Conservation (phyloP, 2,797 vertebrate genomes). For the Hafferia zeledoni region DNA sequence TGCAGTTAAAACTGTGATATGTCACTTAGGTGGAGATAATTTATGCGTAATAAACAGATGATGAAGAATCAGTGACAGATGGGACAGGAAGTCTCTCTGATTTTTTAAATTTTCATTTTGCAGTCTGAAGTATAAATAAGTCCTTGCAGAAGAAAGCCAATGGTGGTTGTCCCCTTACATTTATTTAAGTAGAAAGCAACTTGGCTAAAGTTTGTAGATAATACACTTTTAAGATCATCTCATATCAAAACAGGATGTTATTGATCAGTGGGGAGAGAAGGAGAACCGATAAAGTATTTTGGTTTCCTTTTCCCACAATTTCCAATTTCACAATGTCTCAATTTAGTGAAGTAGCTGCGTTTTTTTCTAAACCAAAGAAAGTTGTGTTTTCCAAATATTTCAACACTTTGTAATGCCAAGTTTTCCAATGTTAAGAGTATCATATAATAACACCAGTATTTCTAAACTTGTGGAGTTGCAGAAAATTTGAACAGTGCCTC, state of each 20-base stretch:
- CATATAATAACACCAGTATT: background rate
- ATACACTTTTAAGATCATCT: background rate
- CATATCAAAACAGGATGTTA: background rate
- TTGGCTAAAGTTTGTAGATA: background rate
- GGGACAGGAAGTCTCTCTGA: background rate
- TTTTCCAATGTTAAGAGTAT: background rate
- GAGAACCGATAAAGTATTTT: background rate
- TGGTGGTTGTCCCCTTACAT: background rate
- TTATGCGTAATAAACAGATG: background rate
- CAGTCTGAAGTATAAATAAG: background rate
- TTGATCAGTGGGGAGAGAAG: background rate
- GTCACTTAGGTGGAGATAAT: background rate
- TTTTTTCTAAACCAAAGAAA: background rate
- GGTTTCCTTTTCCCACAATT: background rate
- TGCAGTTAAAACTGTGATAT: background rate
- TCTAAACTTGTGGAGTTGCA: background rate
- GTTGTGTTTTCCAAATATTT: background rate
- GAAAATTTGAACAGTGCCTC: background rate
- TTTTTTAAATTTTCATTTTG: background rate
- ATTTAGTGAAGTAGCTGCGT: background rate
- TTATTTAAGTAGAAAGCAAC: background rate
- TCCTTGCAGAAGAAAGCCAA: background rate
- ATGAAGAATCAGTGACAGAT: background rate
- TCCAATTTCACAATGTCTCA: background rate
- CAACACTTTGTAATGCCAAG: background rate